Conservation (phyloP, 2,797 vertebrate species). For the Rhinoraja longicauda region DNA sequence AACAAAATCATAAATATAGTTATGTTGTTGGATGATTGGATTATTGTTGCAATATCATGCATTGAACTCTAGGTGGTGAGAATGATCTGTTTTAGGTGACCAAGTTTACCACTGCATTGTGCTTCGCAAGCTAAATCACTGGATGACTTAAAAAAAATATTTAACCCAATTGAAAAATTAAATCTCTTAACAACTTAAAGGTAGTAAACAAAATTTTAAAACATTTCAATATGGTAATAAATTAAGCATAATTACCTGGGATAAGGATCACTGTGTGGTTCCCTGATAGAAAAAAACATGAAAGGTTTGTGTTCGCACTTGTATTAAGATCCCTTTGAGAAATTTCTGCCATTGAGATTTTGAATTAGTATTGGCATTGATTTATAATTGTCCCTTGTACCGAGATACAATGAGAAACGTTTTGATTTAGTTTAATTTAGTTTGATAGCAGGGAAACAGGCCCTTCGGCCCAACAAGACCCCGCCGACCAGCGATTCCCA, state of each 20-base stretch:
- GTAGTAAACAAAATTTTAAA: neutral
- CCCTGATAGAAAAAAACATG: neutral
- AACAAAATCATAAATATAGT: neutral
- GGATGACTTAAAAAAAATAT: neutral
- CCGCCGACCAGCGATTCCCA: too few species aligned
- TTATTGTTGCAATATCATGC: neutral
- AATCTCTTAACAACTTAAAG: neutral
- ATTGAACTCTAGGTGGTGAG: slow-evolving; percentile 22
- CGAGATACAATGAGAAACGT: too few species aligned
- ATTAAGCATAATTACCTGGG: neutral
- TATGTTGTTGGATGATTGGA: neutral
- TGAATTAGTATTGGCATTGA: neutral
- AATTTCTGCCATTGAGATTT: neutral
- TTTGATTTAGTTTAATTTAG: too few species aligned
- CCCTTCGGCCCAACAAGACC: too few species aligned
- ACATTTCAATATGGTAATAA: neutral
- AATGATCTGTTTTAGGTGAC: neutral
- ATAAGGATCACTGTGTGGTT: neutral
- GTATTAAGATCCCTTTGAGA: neutral
- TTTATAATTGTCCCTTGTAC: too few species aligned
- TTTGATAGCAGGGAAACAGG: too few species aligned
- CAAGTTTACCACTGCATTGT: neutral
- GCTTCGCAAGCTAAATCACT: neutral
- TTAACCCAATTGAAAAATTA: neutral
- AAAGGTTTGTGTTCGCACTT: neutral